Conservation (phyloP, 2,888 invertebrate species). For the Nymphalis polychloros region DNA sequence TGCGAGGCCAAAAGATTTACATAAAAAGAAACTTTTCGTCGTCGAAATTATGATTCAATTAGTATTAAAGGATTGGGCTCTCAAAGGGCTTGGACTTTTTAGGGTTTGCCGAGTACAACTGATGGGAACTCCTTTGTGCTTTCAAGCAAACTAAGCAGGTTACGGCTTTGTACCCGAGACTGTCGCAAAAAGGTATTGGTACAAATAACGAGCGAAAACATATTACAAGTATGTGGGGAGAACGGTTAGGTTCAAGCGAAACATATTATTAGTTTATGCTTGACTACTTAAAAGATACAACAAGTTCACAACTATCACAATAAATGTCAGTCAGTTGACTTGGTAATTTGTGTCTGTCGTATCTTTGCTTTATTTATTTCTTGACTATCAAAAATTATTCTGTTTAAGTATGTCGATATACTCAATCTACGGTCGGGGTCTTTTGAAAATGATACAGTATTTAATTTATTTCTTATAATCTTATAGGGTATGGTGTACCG, state of each 20-base stretch:
- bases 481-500: too few species aligned
- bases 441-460: too few species aligned
- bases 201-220: conserved; percentile 62
- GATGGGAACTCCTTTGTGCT: conserved; percentile 74
- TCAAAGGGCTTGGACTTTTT: conserved; percentile 76
- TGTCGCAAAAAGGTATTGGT: conserved; percentile 62
- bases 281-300: not conserved
- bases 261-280: not conserved
- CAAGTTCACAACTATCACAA: not conserved
- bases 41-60: conserved; percentile 81
- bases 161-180: conserved; percentile 66
- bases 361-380: too few species aligned
- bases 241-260: conserved; percentile 23
- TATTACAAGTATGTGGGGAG: conserved; percentile 41
- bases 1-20: conserved; percentile 73
- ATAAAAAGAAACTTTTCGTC: conserved; percentile 79
- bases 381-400: too few species aligned
- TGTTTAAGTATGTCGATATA: too few species aligned
- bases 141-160: conserved; percentile 74
- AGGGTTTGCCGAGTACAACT: conserved; percentile 66
- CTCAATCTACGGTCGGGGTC: too few species aligned
- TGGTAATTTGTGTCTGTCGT: too few species aligned
- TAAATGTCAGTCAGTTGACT: too few species aligned
- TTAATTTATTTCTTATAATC: too few species aligned
- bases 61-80: conserved; percentile 79